Evolutionary conservation across 1,140 invertebrate species (phyloP), one percentile per base, ranked within the genome.

Genomic region (Drosophila micromelanica): DNA sequence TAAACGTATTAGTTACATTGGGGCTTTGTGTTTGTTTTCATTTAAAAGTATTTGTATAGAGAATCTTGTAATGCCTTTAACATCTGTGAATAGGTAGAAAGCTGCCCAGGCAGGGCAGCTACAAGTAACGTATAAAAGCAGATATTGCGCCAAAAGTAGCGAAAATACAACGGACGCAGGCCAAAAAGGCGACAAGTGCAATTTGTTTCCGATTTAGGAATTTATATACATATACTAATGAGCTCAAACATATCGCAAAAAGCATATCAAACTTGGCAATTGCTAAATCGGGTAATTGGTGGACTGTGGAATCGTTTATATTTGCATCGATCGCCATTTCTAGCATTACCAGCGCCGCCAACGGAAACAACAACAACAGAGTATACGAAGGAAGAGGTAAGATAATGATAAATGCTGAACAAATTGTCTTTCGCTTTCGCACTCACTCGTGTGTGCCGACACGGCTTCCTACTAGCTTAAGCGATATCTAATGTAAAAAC

Each of bases 71-170:
- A 52, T 62, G 40, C 45, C 9, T 12, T 3, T 1, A 59, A 11
- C 7, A 54, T 9, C 23, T 43, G 27, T 17, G 13, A 20, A 20
- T 15, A 57, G 51, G 13, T 51, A 38, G 11, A 9, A 57, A 32
- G 27, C 23, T 56, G 32, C 11, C 37, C 55, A 5, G 15, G 5
- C 12, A 6, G 48, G 20, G 11, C 49, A 30, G 27, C 38, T 12
- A 5, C 15, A 63, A 46, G 9, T 12, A 32, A 57, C 20, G 40
- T 45, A 30, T 38, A 49, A 61, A 5, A 15, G 6, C 15, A 55
- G 46, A 57, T 79, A 84, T 65, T 35, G 78, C 84, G 84, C 81
- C 78, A 86, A 86, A 85, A 75, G 64, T 32, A 35, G 42, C 35
- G 49, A 42, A 49, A 35, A 37, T 9, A 37, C 38, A 49, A 12